These are phyloP conservation scores for Medauroidea extradentata DNA, from an alignment of 1,140 invertebrate species.

Conservation along the genomic window DNA sequence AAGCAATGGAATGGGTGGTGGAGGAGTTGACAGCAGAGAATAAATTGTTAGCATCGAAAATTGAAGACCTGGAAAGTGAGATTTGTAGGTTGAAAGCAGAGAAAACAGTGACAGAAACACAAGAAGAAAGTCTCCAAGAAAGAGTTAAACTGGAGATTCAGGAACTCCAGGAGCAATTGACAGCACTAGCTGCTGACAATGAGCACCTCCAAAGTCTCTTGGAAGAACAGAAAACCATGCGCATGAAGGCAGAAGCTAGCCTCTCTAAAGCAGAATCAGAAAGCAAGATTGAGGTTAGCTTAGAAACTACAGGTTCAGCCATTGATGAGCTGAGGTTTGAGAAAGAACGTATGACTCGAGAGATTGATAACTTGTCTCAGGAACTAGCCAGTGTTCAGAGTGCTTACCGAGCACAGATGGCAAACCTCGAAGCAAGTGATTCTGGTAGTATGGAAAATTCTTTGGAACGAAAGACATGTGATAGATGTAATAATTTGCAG, in stretches of 20 bases:
- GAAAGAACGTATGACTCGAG: neutral
- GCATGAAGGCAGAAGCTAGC: constrained; percentile 2
- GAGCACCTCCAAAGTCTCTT: constrained; percentile 2
- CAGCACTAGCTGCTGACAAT: constrained; percentile 17
- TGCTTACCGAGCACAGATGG: no score
- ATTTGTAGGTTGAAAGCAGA: constrained; percentile 38
- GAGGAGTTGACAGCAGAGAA: constrained; percentile 54
- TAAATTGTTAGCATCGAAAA: constrained; percentile 32
- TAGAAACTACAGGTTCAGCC: neutral
- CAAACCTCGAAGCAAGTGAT: no score
- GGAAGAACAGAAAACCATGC: constrained; percentile 5
- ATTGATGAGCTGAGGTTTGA: neutral
- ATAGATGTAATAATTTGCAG: no score
- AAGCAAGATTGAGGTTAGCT: neutral
- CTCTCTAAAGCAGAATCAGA: neutral
- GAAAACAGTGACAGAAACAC: constrained; percentile 19
- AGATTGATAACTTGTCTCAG: neutral
- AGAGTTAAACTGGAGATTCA: constrained; percentile 1
- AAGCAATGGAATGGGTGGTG: constrained; percentile 38
- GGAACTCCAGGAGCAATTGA: constrained; percentile 12
- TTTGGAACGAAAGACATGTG: no score
- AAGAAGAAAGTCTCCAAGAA: no score
- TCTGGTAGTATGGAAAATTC: no score
- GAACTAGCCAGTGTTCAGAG: neutral
- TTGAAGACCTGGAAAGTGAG: constrained; percentile 42